Evolutionary conservation across 2,113 vertebrate species (phyloP), one percentile per base, ranked within the genome.

Genomic region (Marmota monax): DNA sequence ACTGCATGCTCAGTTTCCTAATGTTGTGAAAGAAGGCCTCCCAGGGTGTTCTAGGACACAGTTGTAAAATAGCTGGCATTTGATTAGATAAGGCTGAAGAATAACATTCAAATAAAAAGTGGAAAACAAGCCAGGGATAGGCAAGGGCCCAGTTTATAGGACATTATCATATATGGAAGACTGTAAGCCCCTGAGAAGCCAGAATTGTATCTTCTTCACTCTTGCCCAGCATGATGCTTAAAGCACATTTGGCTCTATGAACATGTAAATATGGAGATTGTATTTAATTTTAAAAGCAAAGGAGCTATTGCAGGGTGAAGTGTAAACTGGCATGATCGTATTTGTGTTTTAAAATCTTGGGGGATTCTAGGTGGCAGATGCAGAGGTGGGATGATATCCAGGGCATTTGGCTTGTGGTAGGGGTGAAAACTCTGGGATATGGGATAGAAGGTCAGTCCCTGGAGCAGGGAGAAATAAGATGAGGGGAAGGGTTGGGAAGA

Each of bases 261-360:
- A 63, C 20, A 29, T 73, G 45, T 10, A 25, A 4, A n/a, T 13
- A 25, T 89, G 58, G 18, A 77, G 34, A 23, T 22, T 34, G 22
- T 39, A n/a, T 32, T 90, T 92, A 84, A 8, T 39, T 80, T 32
- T 67, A 20, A 92, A 84, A 74, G 39, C 32, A 63, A 84, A 91
- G 11, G 27, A 51, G 7, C 6, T 13, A 17, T 12, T 61, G 16
- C 32, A 67, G 45, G 56, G 70, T 32, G 12, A 73, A 53, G 3
- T 7, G 1, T 27, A 23, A 16, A 82, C n/a, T 23, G 3, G 48
- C 18, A 65, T 53, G 22, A 29, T 80, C 9, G 58, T 32, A 53
- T 51, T 34, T 32, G 32, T 72, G 16, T 12, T 65, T 90, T 63
- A 29, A 13, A 37, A 39, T 25, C 8, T n/a, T 34, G 48, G 74